Base-by-base conservation (phyloP, 2,113 vertebrate species). In the Oryzias javanicus region DNA sequence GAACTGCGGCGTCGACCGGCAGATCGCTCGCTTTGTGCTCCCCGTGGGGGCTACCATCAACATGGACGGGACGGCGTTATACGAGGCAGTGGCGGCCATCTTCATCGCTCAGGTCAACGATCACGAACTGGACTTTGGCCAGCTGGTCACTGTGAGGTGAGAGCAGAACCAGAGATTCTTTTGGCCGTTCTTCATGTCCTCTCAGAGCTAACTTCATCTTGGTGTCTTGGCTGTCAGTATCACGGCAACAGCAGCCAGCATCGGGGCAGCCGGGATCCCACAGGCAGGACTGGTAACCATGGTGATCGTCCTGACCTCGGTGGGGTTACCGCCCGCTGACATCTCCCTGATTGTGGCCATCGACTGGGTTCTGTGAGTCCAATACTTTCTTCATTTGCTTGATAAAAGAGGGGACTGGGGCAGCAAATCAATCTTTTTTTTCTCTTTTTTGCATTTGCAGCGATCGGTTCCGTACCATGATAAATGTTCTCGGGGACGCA, bases 101-200 rank as follows among this genome's bases (percentile, higher is more conserved):
- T 96, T 95, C 19, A 95, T 94, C 0, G 94, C 94, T 22, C 95
- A 96, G 77, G 93, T 96, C 80, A 96, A 96, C 0, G 94, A 95
- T 6, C 93, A 94, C 0, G 93, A 95, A 40, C 71, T 95, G 68
- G 94, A 96, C 74, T 89, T 95, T 53, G 94, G 94, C 18, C 94
- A 95, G 82, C 88, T 96, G 44, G 88, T 95, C 72, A 96, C 94
- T 0, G 94, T 95, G 14, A 95, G 94, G 94, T 95, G 51, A 80
- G 60, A 16, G 20, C 1, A 35, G 3, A 42, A 63, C 24, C 14
- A 19, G 45, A 7, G 50, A 47, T 14, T 7, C 22, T 1, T n/a
- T 47, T 6, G 5, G 3, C 41, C 4, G 27, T 2, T 1, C 5
- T 4, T 19, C 44, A 0, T 25, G 47, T 19, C 18, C 54, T 48